Evolutionary conservation across 2,797 vertebrate genomes (phyloP).

Genomic region (Coendou prehensilis): DNA sequence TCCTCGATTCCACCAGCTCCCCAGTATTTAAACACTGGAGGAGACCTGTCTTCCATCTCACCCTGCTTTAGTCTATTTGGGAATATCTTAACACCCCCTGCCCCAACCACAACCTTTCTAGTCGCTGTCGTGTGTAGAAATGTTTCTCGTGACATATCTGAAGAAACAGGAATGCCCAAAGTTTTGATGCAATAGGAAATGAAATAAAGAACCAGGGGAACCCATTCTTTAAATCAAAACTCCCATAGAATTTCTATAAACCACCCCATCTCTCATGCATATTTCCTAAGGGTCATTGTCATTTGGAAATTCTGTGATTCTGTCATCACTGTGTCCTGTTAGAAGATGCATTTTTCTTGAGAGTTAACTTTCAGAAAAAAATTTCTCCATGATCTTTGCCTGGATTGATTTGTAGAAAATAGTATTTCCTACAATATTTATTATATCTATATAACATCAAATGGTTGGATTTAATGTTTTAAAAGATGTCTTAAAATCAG

Average conservation of each 20-base stretch:
- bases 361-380: not conserved
- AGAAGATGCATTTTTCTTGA: not conserved
- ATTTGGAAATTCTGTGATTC: not conserved
- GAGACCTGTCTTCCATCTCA: not conserved
- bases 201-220: not conserved
- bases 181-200: not conserved
- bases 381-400: not conserved
- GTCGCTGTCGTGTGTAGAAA: not conserved
- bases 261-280: accelerated
- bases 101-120: not conserved
- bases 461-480: not conserved
- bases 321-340: not conserved
- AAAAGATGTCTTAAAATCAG: not conserved
- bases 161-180: not conserved
- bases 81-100: not conserved
- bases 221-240: not conserved
- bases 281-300: not conserved
- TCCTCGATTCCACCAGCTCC: not conserved
- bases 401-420: not conserved
- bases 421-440: not conserved
- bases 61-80: not conserved
- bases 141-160: not conserved
- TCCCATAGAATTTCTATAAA: not conserved
- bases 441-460: not conserved
- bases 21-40: not conserved